Conservation (phyloP, 2,113 vertebrate genomes). For the Candoia aspera region DNA sequence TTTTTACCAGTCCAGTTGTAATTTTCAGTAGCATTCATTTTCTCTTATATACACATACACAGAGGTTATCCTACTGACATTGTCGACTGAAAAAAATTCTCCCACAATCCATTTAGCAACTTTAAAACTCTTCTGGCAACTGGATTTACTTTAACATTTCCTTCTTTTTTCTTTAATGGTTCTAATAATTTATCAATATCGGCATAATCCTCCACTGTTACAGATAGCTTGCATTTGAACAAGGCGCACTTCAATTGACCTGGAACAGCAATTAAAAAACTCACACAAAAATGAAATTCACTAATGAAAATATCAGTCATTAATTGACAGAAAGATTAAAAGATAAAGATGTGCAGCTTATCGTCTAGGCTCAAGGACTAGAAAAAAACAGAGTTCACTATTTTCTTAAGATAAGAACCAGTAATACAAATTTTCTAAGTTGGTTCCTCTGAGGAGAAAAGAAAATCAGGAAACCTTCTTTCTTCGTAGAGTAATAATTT, state of each 20-base stretch:
- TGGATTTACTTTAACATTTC: neutral
- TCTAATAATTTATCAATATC: neutral
- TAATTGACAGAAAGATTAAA: neutral
- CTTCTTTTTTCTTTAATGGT: neutral
- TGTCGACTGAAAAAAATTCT: neutral
- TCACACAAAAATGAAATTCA: neutral
- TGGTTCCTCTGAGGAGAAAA: too few relatives aligned
- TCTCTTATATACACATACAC: neutral
- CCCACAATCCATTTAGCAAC: neutral
- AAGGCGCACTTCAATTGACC: neutral
- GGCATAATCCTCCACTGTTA: neutral
- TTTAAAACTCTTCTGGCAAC: neutral
- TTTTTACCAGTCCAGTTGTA: neutral
- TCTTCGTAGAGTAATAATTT: neutral
- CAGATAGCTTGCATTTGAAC: neutral
- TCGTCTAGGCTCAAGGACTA: neutral
- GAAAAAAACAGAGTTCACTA: neutral
- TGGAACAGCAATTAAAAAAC: neutral
- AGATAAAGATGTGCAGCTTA: neutral
- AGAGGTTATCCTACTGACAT: neutral
- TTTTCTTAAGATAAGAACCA: neutral
- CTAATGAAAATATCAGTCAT: neutral
- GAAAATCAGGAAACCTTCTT: neutral
- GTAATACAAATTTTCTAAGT: neutral
- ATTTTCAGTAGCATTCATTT: neutral